Conservation (phyloP, 1,140 invertebrate genomes). For the Calephelis virginiensis region DNA sequence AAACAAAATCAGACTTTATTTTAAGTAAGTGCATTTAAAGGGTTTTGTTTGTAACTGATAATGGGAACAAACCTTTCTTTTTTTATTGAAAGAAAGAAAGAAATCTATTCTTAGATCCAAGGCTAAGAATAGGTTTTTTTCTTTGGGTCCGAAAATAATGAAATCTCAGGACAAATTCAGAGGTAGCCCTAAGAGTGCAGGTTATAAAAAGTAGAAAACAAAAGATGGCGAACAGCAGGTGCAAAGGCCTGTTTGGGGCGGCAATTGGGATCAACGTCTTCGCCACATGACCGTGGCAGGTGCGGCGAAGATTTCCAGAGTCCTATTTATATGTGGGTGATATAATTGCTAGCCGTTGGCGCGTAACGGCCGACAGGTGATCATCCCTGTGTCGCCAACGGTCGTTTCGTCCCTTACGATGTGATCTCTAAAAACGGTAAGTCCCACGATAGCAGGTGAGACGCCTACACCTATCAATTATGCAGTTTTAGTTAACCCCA, state of each 20-base stretch:
- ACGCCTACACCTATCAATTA: conserved; percentile 52
- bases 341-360: conserved; percentile 75
- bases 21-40: no score
- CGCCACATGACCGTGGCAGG: conserved; percentile 73
- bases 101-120: no score
- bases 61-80: no score
- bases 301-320: conserved; percentile 67
- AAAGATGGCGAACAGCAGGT: conserved; percentile 71
- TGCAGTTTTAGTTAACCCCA: conserved; percentile 42
- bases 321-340: conserved; percentile 69
- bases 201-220: conserved; percentile 63
- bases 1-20: no score
- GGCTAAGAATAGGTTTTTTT: no score
- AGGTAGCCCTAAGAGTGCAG: conserved; percentile 39
- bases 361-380: conserved; percentile 78
- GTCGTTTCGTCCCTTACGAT: conserved; percentile 54
- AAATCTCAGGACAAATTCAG: no score
- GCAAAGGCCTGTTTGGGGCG: conserved; percentile 38
- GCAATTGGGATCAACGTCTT: conserved; percentile 64
- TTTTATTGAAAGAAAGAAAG: no score
- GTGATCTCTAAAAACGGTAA: conserved; percentile 69
- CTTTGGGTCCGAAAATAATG: no score
- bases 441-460: conserved; percentile 71
- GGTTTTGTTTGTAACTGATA: no score
- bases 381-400: conserved; percentile 65